phyloP scores from a whole-genome alignment of 2,888 invertebrate genomes.

The Embidobia sp. region DNA sequence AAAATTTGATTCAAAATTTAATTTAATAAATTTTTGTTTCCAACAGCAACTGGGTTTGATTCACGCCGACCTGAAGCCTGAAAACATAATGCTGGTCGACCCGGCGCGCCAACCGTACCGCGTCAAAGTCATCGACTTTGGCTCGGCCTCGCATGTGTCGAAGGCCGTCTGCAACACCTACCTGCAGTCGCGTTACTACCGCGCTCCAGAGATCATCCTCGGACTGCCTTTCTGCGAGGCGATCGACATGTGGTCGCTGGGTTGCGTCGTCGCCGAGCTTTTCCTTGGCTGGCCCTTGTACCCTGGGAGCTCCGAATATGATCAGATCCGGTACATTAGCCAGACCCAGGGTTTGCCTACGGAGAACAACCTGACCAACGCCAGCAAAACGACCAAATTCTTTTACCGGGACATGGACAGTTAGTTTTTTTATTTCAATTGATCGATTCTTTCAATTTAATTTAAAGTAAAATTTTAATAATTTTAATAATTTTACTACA shows the following conservation, averaged over 20 bases:
- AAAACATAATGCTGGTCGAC: slow-evolving; percentile 99
- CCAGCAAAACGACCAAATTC: slow-evolving; percentile 99
- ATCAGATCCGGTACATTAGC: slow-evolving; percentile 98
- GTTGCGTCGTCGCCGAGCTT: slow-evolving; percentile 99
- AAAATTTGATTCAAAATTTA: too few relatives aligned
- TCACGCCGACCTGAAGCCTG: slow-evolving; percentile 99
- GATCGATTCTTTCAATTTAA: too few relatives aligned
- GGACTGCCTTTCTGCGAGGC: slow-evolving; percentile 99
- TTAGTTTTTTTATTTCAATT: slow-evolving; percentile 72
- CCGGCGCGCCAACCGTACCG: slow-evolving; percentile 98
- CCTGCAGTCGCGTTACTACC: slow-evolving; percentile 98
- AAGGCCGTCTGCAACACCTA: slow-evolving; percentile 99
- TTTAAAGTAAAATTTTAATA: too few relatives aligned
- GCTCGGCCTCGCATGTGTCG: slow-evolving; percentile 99
- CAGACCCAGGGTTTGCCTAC: slow-evolving; percentile 99
- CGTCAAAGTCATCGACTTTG: slow-evolving; percentile 99
- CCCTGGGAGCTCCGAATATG: slow-evolving; percentile 99
- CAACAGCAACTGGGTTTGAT: slow-evolving; percentile 98
- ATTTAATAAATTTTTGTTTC: too few relatives aligned
- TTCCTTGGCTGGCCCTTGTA: slow-evolving; percentile 99
- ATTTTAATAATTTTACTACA: too few relatives aligned
- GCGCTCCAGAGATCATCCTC: slow-evolving; percentile 98
- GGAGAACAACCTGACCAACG: slow-evolving; percentile 97
- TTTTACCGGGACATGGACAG: slow-evolving; percentile 98
- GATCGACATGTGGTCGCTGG: slow-evolving; percentile 99